phyloP scores from a whole-genome alignment of 2,888 invertebrate species.

The Eristalis tenax region DNA sequence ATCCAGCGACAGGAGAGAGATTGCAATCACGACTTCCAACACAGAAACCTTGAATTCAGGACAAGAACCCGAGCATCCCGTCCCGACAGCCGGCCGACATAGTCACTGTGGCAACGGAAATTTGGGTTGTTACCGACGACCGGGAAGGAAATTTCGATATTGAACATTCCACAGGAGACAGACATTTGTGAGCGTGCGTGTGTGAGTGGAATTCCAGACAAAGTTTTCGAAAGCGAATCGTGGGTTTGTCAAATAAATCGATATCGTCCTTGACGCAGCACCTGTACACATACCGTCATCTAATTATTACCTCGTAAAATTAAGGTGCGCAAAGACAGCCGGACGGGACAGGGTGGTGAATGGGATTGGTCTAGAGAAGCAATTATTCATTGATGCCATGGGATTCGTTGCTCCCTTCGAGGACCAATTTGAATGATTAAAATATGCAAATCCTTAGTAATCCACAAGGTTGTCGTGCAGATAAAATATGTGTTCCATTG shows the following conservation, averaged over 20 bases:
- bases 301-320: slow-evolving; percentile 70
- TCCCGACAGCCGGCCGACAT: slow-evolving; percentile 26
- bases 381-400: slow-evolving; percentile 66
- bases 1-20: slow-evolving; percentile 43
- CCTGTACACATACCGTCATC: slow-evolving; percentile 51
- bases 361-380: slow-evolving; percentile 22
- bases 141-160: slow-evolving; percentile 62
- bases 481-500: slow-evolving; percentile 63
- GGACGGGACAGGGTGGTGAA: slow-evolving; percentile 2
- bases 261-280: slow-evolving; percentile 45
- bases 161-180: slow-evolving; percentile 57
- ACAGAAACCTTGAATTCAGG: slow-evolving; percentile 73
- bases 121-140: slow-evolving; percentile 67
- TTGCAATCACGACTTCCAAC: slow-evolving; percentile 68
- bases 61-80: slow-evolving; percentile 42
- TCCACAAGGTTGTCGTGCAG: slow-evolving; percentile 64
- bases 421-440: slow-evolving; percentile 69
- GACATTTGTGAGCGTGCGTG: neutral
- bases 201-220: slow-evolving; percentile 56
- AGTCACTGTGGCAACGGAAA: slow-evolving; percentile 56
- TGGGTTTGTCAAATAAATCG: slow-evolving; percentile 57
- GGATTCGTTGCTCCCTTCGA: slow-evolving; percentile 52
- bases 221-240: slow-evolving; percentile 52
- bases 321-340: slow-evolving; percentile 10
- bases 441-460: slow-evolving; percentile 69